Percentiles rank a stretch among this genome's conserved stretches.
These are phyloP conservation scores for Piezodorus guildinii DNA, from an alignment of 1,140 invertebrate genomes.

Conservation along the genomic window DNA sequence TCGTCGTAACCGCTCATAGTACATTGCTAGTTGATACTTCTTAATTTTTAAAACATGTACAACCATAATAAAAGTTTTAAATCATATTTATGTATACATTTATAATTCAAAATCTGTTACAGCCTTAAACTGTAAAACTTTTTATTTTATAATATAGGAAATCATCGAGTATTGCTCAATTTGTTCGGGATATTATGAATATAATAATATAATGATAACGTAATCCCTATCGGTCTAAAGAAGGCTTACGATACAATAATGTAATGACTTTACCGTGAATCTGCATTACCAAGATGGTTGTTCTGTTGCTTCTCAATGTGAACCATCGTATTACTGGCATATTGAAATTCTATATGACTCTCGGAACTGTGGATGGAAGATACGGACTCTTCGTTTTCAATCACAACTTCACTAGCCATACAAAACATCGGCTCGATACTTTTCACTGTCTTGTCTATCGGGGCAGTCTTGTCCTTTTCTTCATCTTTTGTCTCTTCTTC, in stretches of 20 bases:
- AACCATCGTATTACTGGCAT: background rate
- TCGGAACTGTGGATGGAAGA: background rate
- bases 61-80: too few species aligned
- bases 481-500: background rate
- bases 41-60: too few species aligned
- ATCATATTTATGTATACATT: too few species aligned
- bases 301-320: background rate
- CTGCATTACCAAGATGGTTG: constrained; percentile 13
- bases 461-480: background rate
- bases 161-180: too few species aligned
- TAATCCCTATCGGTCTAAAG: background rate
- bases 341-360: background rate
- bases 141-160: too few species aligned
- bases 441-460: background rate
- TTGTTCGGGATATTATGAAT: background rate
- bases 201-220: background rate
- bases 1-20: too few species aligned
- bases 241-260: background rate
- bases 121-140: too few species aligned
- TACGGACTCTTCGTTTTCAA: background rate
- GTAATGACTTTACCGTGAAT: constrained; percentile 8
- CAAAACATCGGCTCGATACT: background rate
- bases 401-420: constrained; percentile 2
- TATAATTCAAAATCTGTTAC: too few species aligned
- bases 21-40: too few species aligned